Evolutionary conservation across 2,888 invertebrate species (phyloP).

Genomic region (Encarsia formosa): DNA sequence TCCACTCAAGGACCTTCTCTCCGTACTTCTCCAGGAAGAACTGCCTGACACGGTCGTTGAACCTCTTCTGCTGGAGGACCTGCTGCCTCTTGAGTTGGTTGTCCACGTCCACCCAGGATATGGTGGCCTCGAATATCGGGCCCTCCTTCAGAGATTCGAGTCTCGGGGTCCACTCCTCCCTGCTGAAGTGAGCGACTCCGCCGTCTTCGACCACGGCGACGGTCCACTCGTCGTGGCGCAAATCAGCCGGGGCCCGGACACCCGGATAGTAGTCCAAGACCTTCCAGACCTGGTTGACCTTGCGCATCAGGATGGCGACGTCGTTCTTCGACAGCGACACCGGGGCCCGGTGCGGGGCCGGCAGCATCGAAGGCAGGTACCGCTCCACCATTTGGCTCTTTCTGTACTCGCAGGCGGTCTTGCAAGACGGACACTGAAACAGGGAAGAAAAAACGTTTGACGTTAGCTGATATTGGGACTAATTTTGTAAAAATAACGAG

Average conservation of each 20-base stretch:
- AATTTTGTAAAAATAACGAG: no score
- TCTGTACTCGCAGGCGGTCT: constrained; percentile 42
- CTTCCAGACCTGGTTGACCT: constrained; percentile 39
- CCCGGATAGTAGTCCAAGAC: constrained; percentile 41
- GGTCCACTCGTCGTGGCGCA: constrained; percentile 43
- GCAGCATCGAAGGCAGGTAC: constrained; percentile 44
- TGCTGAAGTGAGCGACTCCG: constrained; percentile 41
- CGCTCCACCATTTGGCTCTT: constrained; percentile 40
- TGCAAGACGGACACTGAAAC: constrained; percentile 42
- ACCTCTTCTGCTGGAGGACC: constrained; percentile 38
- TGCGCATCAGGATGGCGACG: constrained; percentile 42
- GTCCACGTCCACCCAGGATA: constrained; percentile 44
- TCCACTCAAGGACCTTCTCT: constrained; percentile 43
- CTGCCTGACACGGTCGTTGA: constrained; percentile 43
- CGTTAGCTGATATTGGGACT: no score
- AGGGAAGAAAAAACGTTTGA: no score
- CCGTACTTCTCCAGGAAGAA: constrained; percentile 45
- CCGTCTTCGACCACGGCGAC: constrained; percentile 42
- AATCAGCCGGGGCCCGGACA: constrained; percentile 31
- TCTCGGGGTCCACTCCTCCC: constrained; percentile 45
- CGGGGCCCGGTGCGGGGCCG: constrained; percentile 43
- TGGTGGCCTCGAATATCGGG: constrained; percentile 43
- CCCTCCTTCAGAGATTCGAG: constrained; percentile 44
- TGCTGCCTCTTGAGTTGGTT: constrained; percentile 39
- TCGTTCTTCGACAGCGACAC: constrained; percentile 41